Evolutionary conservation across 2,113 vertebrate genomes (phyloP).

Genomic region (Pteruthius melanotis): DNA sequence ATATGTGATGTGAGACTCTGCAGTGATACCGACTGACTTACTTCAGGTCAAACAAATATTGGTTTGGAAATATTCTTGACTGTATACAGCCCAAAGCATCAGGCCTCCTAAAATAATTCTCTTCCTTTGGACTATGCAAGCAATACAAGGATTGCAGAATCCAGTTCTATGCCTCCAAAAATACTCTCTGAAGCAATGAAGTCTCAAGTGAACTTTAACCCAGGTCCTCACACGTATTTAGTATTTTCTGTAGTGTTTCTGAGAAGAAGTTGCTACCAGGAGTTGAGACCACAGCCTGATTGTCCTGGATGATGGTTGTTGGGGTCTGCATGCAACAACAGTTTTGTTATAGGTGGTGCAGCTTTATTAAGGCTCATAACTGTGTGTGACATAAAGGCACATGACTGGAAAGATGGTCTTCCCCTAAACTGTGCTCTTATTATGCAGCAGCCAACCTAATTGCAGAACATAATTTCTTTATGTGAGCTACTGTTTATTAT

Average conservation of each 20-base stretch:
- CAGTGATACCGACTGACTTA: not conserved
- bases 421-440: not conserved
- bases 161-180: not conserved
- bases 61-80: not conserved
- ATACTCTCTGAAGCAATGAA: not conserved
- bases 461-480: not conserved
- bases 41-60: not conserved
- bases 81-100: not conserved
- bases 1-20: not conserved
- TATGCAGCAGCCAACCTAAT: not conserved
- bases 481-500: not conserved
- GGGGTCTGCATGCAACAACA: not conserved
- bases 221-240: rapidly evolving
- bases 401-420: not conserved
- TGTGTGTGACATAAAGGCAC: not conserved
- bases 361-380: not conserved
- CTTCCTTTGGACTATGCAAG: not conserved
- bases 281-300: not conserved
- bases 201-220: not conserved
- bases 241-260: not conserved
- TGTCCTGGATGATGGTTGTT: not conserved
- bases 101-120: not conserved
- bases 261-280: not conserved
- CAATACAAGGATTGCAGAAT: not conserved
- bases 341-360: not conserved